A percentile compares a stretch with the other conserved stretches of the same genome.
These are phyloP conservation scores for Pseudococcus longispinus DNA, from an alignment of 2,888 invertebrate genomes.

Conservation along the genomic window DNA sequence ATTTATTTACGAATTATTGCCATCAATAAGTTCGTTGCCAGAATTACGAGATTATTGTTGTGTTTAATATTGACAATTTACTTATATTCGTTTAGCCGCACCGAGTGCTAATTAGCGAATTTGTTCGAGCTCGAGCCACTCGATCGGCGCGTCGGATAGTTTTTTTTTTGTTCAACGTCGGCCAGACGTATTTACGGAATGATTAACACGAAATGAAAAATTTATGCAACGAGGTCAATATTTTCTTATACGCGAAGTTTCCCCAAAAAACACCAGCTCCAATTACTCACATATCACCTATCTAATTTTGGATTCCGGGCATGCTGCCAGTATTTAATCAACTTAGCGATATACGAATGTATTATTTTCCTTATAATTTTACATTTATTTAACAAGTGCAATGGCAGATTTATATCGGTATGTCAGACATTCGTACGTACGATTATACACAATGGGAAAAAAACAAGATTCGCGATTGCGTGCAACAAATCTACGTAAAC, in stretches of 20 bases:
- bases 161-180: background rate
- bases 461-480: background rate
- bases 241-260: conserved; percentile 7
- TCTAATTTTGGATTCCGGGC: conserved; percentile 56
- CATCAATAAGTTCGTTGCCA: conserved; percentile 16
- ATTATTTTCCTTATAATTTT: conserved; percentile 2
- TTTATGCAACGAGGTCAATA: conserved; percentile 41
- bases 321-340: conserved; percentile 39
- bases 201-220: background rate
- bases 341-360: conserved; percentile 27
- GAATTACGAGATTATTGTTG: conserved; percentile 5
- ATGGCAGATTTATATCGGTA: background rate
- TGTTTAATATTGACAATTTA: background rate
- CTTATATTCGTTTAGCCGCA: background rate
- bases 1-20: conserved; percentile 18
- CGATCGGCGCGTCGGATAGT: background rate
- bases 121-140: background rate
- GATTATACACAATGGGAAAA: conserved; percentile 10
- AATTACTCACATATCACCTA: conserved; percentile 53
- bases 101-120: background rate
- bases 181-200: background rate
- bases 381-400: background rate
- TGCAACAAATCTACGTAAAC: background rate
- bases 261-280: background rate
- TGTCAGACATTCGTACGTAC: background rate